Evolutionary conservation across 2,888 invertebrate species (phyloP).

Genomic region (Trachelus iudaicus): DNA sequence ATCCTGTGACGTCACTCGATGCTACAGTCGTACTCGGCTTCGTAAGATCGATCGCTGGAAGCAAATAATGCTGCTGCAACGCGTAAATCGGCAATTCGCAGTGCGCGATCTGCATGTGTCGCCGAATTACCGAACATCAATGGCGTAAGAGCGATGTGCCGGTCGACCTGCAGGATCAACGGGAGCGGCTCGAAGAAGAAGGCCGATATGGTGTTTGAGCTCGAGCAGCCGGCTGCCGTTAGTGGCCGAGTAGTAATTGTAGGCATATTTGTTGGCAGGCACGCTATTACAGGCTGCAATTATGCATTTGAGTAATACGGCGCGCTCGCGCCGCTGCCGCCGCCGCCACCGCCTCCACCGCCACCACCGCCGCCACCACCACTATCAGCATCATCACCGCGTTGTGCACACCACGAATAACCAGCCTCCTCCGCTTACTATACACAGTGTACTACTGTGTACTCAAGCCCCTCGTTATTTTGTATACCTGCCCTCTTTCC

Average conservation of each 20-base stretch:
- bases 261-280: constrained; percentile 49
- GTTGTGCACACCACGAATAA: neutral
- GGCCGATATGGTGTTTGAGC: neutral
- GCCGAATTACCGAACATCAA: no score
- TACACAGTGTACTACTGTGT: no score
- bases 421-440: neutral
- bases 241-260: constrained; percentile 39
- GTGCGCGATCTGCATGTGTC: no score
- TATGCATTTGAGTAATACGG: constrained; percentile 49
- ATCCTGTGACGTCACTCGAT: no score
- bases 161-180: no score
- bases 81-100: no score
- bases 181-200: constrained; percentile 10
- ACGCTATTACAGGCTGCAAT: constrained; percentile 43
- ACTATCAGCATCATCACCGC: neutral
- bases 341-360: neutral
- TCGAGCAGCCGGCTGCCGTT: no score
- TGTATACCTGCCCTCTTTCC: constrained; percentile 8
- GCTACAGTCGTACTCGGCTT: no score
- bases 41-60: no score
- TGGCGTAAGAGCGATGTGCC: no score
- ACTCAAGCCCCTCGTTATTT: constrained; percentile 30
- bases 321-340: constrained; percentile 19
- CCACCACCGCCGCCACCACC: neutral
- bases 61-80: no score